Conservation (phyloP, 2,113 vertebrate species). For the Prionailurus bengalensis region DNA sequence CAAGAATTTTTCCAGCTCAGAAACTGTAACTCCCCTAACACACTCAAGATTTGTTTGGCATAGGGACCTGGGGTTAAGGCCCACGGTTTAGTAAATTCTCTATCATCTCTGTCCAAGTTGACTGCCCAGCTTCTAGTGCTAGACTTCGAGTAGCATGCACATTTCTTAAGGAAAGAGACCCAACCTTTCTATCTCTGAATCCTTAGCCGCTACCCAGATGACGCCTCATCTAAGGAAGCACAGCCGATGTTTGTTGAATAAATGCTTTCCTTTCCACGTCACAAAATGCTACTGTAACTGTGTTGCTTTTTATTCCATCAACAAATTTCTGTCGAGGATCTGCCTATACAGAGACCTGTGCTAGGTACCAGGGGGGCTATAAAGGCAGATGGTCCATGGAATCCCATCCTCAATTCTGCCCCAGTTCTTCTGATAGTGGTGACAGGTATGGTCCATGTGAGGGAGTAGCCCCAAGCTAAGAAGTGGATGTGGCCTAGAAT, state of each 20-base stretch:
- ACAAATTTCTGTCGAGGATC: not conserved
- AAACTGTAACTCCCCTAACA: not conserved
- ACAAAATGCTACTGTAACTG: not conserved
- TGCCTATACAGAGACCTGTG: not conserved
- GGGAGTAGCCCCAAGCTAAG: not conserved
- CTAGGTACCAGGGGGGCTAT: rapidly evolving
- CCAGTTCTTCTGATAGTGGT: rapidly evolving
- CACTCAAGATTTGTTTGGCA: not conserved
- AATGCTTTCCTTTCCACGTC: not conserved
- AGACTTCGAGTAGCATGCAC: not conserved
- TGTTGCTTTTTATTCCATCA: not conserved
- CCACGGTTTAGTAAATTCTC: not conserved
- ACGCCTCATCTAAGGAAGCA: not conserved
- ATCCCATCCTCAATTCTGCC: not conserved
- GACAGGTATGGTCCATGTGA: not conserved
- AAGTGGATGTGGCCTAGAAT: not conserved
- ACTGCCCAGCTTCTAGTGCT: not conserved
- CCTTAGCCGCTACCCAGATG: not conserved
- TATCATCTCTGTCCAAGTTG: not conserved
- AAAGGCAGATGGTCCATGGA: not conserved
- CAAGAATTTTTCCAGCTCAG: not conserved
- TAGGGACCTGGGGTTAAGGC: not conserved
- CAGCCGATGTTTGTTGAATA: not conserved
- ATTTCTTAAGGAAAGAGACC: not conserved
- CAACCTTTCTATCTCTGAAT: not conserved